Evolutionary conservation across 2,888 invertebrate species (phyloP), one percentile per base, ranked within the genome.

Genomic region (Diarsia rubi): DNA sequence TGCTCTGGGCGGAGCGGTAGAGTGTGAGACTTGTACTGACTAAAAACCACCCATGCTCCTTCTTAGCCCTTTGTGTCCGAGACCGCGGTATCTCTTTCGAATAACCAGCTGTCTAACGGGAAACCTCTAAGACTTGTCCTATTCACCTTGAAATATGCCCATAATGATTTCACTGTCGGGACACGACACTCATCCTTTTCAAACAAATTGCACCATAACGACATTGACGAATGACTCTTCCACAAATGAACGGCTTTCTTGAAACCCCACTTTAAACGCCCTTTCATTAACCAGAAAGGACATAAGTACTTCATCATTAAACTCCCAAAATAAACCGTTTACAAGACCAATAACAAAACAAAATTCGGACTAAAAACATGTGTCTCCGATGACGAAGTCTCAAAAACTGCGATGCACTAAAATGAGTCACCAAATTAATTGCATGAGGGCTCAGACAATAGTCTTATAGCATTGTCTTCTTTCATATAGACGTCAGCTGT

Each of bases 351-450:
- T 37, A 60, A 60, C n/a, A 60, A 60, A 60, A 60, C 62, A 42
- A 42, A 60, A 62, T 42, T 62, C 42, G 12, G 14, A 8, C 60
- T 62, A 62, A 62, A 24, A 42, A 62, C 62, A 62, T 62, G 42
- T 42, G 62, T 62, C 62, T n/a, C 14, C 21, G 42, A 42, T n/a
- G 42, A 14, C n/a, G 62, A 62, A n/a, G 14, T 1, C 42, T n/a
- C 62, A 42, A 62, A 62, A 62, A 42, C 42, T 1, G 14, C 62
- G 62, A 42, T 62, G 19, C 19, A 59, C 19, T 59, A 42, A 3
- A n/a, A 42, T 62, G 62, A 62, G 42, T 62, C 42, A 62, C 42
- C 42, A 42, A n/a, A 42, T 62, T 62, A 62, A 62, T 42, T 62
- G 42, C 8, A 62, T n/a, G 42, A 42, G 42, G 8, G n/a, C 42